Base-by-base conservation (phyloP, 2,113 vertebrate genomes). In the Uria lomvia region DNA sequence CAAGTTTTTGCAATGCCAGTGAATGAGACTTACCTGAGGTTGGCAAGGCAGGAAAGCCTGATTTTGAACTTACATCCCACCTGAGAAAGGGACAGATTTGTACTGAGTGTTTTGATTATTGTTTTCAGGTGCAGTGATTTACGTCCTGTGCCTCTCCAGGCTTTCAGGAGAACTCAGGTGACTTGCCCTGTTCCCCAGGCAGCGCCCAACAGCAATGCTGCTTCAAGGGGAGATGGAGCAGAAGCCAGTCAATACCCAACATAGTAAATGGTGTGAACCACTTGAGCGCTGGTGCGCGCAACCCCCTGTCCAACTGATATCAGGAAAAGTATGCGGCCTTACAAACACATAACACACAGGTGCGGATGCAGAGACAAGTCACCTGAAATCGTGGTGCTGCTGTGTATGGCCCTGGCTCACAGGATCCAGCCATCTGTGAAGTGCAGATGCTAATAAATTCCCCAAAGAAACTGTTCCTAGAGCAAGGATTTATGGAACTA, bases 281-380 rank as follows among this genome's bases (percentile, higher is more conserved):
- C 36, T 47, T 1, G 3, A 36, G 42, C 30, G 38, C 53, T 53
- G 17, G 20, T 47, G 30, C 32, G 36, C 20, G 11, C 13, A 9
- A 12, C 22, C 29, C 21, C 5, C 55, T 38, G 18, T 13, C 24
- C 62, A 59, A 1, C 18, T 43, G 59, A 6, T 15, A 11, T 5
- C 43, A 49, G n/a, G 5, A 66, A 1, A 56, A 43, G 17, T 8
- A 27, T 0, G 0, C 14, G 68, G 60, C 50, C 67, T 77, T 13
- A 1, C 52, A 78, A 29, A n/a, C 42, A 23, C 45, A 2, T 11
- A 62, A 6, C 13, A 8, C 40, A 1, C 0, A 2, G 58, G 6
- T 19, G 24, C 50, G 77, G 63, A 26, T 5, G 21, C 40, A 66
- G 50, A 73, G 29, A 49, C 5, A 42, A 34, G 14, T 14, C 45